Percentiles rank a stretch among this genome's conserved stretches.
These are phyloP conservation scores for Drosophila bunnanda DNA, from an alignment of 2,888 invertebrate genomes.

Conservation along the genomic window DNA sequence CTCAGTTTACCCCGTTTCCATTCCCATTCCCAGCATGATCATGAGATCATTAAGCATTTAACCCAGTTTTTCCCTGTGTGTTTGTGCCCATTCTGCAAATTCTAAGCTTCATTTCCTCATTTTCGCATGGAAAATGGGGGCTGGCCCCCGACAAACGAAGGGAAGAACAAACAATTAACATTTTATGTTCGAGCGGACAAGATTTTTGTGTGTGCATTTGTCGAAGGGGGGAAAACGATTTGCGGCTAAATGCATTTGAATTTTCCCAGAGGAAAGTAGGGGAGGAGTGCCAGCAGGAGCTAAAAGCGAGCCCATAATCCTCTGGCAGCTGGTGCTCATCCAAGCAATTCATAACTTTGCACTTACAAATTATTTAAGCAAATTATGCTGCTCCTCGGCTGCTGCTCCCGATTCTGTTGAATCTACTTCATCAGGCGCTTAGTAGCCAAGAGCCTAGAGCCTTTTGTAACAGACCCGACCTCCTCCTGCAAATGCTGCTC, in stretches of 20 bases:
- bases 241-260: slow-evolving; percentile 42
- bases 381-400: slow-evolving; percentile 57
- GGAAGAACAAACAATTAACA: slow-evolving; percentile 51
- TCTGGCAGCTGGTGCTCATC: slow-evolving; percentile 41
- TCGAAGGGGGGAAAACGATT: slow-evolving; percentile 31
- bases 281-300: not conserved
- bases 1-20: slow-evolving; percentile 1
- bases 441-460: slow-evolving; percentile 35
- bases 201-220: slow-evolving; percentile 26
- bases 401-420: slow-evolving; percentile 34
- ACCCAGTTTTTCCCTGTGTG: slow-evolving; percentile 51
- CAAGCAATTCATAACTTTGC: slow-evolving; percentile 53
- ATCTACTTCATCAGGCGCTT: slow-evolving; percentile 52
- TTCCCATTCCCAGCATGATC: slow-evolving; percentile 37
- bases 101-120: slow-evolving; percentile 49
- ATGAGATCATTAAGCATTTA: slow-evolving; percentile 61
- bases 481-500: not conserved
- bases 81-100: slow-evolving; percentile 26
- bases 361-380: slow-evolving; percentile 73
- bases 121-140: slow-evolving; percentile 14
- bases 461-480: slow-evolving; percentile 27
- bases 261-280: slow-evolving; percentile 17
- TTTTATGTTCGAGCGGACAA: slow-evolving; percentile 39
- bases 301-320: slow-evolving; percentile 20
- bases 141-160: slow-evolving; percentile 19